Percentiles rank a stretch among this genome's conserved stretches.
phyloP scores from a whole-genome alignment of 2,113 vertebrate genomes.

The Neotragus moschatus region DNA sequence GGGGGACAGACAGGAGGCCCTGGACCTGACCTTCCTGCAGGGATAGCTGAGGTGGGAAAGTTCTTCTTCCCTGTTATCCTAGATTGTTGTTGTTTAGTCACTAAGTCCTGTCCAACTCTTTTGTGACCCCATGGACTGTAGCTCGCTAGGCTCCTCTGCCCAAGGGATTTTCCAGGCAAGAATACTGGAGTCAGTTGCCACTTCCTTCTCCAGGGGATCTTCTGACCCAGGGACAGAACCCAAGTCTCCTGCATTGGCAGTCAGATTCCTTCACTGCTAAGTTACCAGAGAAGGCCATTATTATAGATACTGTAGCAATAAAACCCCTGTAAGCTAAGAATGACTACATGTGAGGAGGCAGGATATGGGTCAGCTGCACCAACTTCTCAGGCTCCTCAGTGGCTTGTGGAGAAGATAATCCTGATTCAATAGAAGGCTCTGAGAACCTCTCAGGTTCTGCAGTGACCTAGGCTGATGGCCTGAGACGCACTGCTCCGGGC shows the following conservation, averaged over 20 bases:
- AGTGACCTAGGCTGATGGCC: background rate
- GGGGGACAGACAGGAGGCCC: background rate
- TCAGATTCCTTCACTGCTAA: background rate
- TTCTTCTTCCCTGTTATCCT: conserved; percentile 37
- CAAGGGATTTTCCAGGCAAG: background rate
- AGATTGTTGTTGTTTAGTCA: background rate
- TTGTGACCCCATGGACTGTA: background rate
- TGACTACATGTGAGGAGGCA: background rate
- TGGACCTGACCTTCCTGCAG: background rate
- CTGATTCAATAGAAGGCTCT: conserved; percentile 26
- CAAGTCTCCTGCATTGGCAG: background rate
- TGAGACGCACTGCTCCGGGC: background rate
- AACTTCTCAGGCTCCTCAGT: conserved; percentile 8
- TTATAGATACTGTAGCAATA: conserved; percentile 62
- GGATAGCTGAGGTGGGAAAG: background rate
- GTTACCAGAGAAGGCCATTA: background rate
- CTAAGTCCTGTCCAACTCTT: background rate
- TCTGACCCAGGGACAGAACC: background rate
- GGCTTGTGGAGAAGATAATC: background rate
- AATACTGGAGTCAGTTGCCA: background rate
- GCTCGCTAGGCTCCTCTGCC: background rate
- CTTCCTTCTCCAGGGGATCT: background rate
- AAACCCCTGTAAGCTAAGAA: background rate
- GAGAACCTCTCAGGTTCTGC: background rate
- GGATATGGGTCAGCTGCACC: background rate